Base-by-base conservation (phyloP, 1,140 invertebrate genomes). In the Calliphora vicina region DNA sequence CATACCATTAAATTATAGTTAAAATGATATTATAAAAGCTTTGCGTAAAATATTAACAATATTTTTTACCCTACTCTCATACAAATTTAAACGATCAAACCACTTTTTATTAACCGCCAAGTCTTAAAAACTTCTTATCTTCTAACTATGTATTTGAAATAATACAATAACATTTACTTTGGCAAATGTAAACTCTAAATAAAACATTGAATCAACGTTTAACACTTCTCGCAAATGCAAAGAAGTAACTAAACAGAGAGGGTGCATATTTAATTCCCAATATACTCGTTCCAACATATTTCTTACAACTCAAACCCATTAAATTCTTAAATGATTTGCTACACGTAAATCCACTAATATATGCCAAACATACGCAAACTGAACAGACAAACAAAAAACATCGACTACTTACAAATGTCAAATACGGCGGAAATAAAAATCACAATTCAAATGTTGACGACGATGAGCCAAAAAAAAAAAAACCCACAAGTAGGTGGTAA, bases 261-360 rank as follows among this genome's bases (percentile, higher is more conserved):
- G 74, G 74, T 78, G 74, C 74, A 78, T 78, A 78, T 78, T 78
- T 78, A 78, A 78, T 78, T 42, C 35, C 74, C 20, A 78, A 74
- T 67, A 25, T 67, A 57, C 50, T 57, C 50, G 50, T 6, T 2
- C 15, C 50, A n/a, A 35, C 50, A 57, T 57, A n/a, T n/a, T 67
- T 6, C n/a, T 67, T 20, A 10, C 10, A 50, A 67, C 61, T 23
- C 61, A 78, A 12, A 78, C 74, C 74, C 74, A 78, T 43, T 23
- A 43, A 78, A n/a, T 23, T 35, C 20, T 23, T 78, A 78, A 78
- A 78, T 78, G 74, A 78, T 78, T 20, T 20, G 74, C 74, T 78
- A 78, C 74, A 78, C 74, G 74, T 78, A 78, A 78, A 78, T 78
- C 74, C 74, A 78, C 74, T 78, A 78, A 78, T 78, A 78, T 78